Percentiles rank a stretch among this genome's conserved stretches.
These are phyloP conservation scores for Lepus americanus DNA, from an alignment of 2,113 vertebrate genomes.

Conservation along the genomic window DNA sequence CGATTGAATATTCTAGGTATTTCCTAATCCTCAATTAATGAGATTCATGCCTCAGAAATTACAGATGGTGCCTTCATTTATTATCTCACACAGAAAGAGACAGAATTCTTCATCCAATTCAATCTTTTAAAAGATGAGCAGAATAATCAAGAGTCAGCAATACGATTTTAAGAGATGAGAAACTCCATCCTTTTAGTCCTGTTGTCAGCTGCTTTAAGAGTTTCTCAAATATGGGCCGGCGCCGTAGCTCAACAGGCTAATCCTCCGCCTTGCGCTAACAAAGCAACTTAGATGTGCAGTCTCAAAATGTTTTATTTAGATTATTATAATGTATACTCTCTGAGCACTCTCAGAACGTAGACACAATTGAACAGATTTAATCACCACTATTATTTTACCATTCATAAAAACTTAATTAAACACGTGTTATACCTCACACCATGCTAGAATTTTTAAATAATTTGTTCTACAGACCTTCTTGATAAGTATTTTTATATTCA, in stretches of 20 bases:
- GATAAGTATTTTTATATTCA: neutral
- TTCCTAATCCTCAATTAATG: neutral
- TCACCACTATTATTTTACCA: neutral
- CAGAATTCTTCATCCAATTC: neutral
- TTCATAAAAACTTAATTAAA: neutral
- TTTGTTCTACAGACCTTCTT: neutral
- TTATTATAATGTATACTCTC: neutral
- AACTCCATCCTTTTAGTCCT: neutral
- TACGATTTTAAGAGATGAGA: neutral
- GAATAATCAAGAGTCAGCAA: neutral
- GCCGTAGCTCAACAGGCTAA: too few species aligned
- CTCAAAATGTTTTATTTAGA: neutral
- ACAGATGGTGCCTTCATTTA: neutral
- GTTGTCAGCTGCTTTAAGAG: neutral
- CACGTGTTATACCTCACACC: neutral
- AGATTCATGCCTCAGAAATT: neutral
- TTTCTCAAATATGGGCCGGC: neutral
- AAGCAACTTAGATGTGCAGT: neutral
- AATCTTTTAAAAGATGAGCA: neutral
- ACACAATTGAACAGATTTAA: neutral
- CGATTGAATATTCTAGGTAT: neutral
- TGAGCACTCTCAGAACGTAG: neutral
- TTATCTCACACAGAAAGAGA: neutral
- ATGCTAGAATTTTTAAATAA: neutral
- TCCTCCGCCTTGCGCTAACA: too few species aligned